These are phyloP conservation scores for Micrasema minimum DNA, from an alignment of 1,140 invertebrate genomes.

Conservation along the genomic window DNA sequence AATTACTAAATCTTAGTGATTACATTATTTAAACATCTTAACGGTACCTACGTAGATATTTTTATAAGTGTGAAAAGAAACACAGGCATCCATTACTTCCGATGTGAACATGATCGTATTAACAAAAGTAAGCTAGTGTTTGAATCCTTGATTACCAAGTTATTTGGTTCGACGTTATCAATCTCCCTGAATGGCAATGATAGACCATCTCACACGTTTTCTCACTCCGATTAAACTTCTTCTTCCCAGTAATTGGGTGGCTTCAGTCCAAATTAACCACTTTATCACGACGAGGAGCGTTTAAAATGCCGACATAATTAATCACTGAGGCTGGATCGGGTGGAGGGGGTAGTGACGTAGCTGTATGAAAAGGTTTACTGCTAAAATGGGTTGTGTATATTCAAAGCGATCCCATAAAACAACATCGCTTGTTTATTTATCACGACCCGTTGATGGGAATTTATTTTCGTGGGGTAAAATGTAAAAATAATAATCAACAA, in stretches of 20 bases:
- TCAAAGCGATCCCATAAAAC: slow-evolving; percentile 50
- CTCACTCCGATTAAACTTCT: slow-evolving; percentile 18
- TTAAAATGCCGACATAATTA: slow-evolving; percentile 52
- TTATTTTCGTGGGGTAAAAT: slow-evolving; percentile 12
- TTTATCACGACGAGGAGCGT: slow-evolving; percentile 35
- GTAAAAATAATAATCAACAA: no score
- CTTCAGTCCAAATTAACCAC: slow-evolving; percentile 36
- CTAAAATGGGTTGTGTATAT: slow-evolving; percentile 20
- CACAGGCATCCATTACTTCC: no score
- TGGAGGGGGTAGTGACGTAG: slow-evolving; percentile 4
- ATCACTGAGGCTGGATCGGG: slow-evolving; percentile 42
- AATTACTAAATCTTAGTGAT: no score
- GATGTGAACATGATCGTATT: no score
- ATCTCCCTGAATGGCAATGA: no score
- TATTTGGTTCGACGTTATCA: no score
- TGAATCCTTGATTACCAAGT: no score
- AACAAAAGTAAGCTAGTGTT: no score
- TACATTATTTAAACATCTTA: no score
- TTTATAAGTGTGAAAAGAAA: no score
- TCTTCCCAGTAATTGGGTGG: slow-evolving; percentile 31
- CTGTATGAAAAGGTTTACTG: neutral
- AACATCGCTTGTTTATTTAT: slow-evolving; percentile 51
- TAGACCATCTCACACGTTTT: slow-evolving; percentile 21
- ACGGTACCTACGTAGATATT: no score
- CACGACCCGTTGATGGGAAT: slow-evolving; percentile 35